A percentile compares a stretch with the other conserved stretches of the same genome.
Evolutionary conservation across 2,888 invertebrate species (phyloP).

Genomic region (Sepiola atlantica): DNA sequence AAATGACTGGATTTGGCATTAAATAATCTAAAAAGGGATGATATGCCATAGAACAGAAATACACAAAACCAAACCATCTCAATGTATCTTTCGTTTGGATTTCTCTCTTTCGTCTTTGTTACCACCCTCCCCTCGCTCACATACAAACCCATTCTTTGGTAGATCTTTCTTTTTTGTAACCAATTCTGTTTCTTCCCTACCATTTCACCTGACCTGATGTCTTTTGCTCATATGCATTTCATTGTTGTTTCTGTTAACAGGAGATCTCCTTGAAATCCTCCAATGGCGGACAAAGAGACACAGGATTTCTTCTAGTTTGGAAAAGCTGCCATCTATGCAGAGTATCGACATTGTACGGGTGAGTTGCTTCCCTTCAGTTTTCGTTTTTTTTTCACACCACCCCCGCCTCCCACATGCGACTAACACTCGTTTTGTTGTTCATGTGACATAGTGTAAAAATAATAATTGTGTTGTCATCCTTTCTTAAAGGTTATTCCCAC

Average conservation of each 20-base stretch:
- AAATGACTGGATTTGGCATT: too few relatives aligned
- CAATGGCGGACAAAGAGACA: constrained; percentile 94
- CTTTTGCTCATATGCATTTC: background rate
- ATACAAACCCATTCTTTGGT: too few relatives aligned
- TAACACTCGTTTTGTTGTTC: background rate
- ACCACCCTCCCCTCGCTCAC: too few relatives aligned
- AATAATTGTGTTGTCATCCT: background rate
- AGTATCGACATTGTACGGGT: constrained; percentile 91
- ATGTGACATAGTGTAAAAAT: background rate
- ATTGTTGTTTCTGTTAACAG: constrained; percentile 75
- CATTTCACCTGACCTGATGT: background rate
- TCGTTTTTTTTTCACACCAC: background rate
- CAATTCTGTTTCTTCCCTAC: background rate
- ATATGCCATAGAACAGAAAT: too few relatives aligned
- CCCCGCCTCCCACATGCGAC: background rate
- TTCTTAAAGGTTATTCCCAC: background rate
- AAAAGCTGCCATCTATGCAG: constrained; percentile 86
- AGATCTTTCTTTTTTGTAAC: too few relatives aligned
- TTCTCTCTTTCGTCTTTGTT: too few relatives aligned
- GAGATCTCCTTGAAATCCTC: constrained; percentile 88
- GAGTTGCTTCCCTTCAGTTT: background rate
- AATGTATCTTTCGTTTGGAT: too few relatives aligned
- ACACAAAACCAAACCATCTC: too few relatives aligned
- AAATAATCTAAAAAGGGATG: too few relatives aligned
- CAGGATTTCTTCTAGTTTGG: constrained; percentile 88